Evolutionary conservation across 2,888 invertebrate species (phyloP).

Genomic region (Plagiodera versicolora): DNA sequence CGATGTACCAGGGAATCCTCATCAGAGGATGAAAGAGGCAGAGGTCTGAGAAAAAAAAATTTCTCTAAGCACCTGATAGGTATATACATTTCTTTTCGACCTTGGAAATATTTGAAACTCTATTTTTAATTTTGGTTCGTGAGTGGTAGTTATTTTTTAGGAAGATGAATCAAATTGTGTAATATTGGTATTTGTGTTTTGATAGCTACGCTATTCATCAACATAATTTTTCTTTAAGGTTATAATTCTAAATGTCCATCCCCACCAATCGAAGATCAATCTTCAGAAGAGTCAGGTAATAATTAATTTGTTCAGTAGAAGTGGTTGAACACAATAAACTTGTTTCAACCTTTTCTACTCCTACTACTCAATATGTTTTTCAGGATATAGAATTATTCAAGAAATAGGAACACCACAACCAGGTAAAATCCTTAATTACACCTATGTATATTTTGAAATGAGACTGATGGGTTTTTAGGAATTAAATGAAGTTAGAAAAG

Average conservation of each 20-base stretch:
- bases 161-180: no score
- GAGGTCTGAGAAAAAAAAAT: not conserved
- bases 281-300: slow-evolving; percentile 3
- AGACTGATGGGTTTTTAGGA: not conserved
- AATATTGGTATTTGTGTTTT: no score
- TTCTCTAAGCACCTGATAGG: not conserved
- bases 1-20: not conserved
- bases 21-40: slow-evolving; percentile 7
- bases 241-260: not conserved
- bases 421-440: not conserved
- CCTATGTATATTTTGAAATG: slow-evolving; percentile 1
- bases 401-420: slow-evolving; percentile 1
- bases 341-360: not conserved
- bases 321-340: not conserved
- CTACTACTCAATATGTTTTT: not conserved
- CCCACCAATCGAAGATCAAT: not conserved
- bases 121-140: no score
- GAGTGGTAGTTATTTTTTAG: no score
- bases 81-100: not conserved
- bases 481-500: not conserved
- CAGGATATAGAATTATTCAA: slow-evolving; percentile 1
- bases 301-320: no score
- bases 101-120: not conserved
- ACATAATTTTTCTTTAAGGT: not conserved
- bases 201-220: no score